Conservation (phyloP, 2,888 invertebrate genomes). For the Cinara cedri region DNA sequence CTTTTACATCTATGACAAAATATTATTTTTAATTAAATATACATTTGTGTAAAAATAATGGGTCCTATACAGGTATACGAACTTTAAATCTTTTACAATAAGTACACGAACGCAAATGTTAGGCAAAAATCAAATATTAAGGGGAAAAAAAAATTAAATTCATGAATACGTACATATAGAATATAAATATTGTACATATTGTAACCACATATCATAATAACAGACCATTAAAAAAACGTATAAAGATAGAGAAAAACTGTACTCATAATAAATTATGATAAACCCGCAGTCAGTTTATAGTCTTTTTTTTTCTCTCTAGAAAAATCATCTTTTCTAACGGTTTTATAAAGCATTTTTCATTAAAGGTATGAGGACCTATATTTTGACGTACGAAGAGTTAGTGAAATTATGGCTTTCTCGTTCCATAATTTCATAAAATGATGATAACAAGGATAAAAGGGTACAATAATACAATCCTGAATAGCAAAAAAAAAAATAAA, state of each 20-base stretch:
- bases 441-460: background rate
- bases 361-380: no score
- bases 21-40: no score
- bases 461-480: background rate
- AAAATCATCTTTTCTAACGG: background rate
- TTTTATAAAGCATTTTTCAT: background rate
- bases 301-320: background rate
- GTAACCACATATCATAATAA: background rate
- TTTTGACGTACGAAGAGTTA: no score
- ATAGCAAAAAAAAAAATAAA: background rate
- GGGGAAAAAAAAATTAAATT: background rate
- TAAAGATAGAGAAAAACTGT: background rate
- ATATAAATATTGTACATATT: background rate
- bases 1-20: no score
- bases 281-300: background rate
- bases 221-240: background rate
- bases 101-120: no score
- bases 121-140: background rate
- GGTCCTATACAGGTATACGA: no score
- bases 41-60: no score
- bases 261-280: slow-evolving; percentile 14
- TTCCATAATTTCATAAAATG: no score
- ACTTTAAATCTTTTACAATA: no score
- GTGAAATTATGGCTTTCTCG: background rate
- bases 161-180: background rate